Base-by-base conservation (phyloP, 2,888 invertebrate genomes). In the Conus canariensis region DNA sequence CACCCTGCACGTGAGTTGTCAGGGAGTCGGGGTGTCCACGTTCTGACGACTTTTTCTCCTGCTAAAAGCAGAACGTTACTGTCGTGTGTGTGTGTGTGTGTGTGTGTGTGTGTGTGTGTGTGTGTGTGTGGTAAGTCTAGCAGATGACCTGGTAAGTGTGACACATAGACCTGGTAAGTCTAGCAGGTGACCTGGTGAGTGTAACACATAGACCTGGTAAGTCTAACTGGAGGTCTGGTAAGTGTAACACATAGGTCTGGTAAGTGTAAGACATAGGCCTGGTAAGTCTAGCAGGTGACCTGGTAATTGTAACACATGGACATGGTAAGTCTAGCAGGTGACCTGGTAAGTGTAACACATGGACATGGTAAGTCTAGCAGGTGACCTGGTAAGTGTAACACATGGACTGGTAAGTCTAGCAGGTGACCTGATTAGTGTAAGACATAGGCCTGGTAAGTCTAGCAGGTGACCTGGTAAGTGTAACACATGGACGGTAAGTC, bases 1-100 rank as follows among this genome's bases (percentile, higher is more conserved):
- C 60, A 93, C 92, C 83, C 82, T 92, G 85, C 92, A 94, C 93
- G 94, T 94, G 90, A 30, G 58, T 30, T 74, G 5, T 56, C 74
- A 10, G 19, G 58, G 45, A 45, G 45, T 45, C 45, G 4, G 45
- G 45, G 45, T 0, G 45, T 45, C 45, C 45, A 45, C 45, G 19
- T 16, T 9, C 8, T 74, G n/a, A 5, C 19, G 14, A 22, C 22
- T 9, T 74, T 9, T 74, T 16, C 22, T 0, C 22, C 8, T 74
- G 74, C 22, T 16, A 22, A 22, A 22, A 22, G 9, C 19, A 22
- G 70, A 22, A 22, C 8, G 70, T 19, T 14, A 22, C 19, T 74
- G 70, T 74, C 1, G 74, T 74, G 25, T 22, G 74, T 74, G 22
- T 74, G 74, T 74, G 74, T 74, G 9, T 74, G 74, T 74, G 74